Evolutionary conservation across 1,140 invertebrate species (phyloP), one percentile per base, ranked within the genome.

Genomic region (Calosoma granatense): DNA sequence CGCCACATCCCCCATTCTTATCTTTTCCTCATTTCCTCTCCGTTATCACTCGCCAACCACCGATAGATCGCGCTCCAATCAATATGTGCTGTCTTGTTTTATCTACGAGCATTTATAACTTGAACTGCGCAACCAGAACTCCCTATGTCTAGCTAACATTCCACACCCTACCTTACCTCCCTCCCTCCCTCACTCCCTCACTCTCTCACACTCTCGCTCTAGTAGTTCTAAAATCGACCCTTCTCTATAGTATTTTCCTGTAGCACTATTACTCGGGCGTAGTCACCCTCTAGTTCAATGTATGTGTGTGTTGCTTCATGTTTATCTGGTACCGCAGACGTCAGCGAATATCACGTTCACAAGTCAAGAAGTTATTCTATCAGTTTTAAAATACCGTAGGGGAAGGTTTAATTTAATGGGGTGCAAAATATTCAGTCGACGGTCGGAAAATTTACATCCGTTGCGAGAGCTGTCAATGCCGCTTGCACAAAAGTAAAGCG

Each of bases 361-460:
- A 47, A 47, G 41, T 47, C 41, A 47, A 47, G 41, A 47, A 47
- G 41, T 47, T 47, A 47, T 47, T 47, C 41, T 47, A 47, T 47
- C 41, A 47, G 41, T 47, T 47, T 47, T 47, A 47, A 47, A 47
- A 47, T 47, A 17, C 17, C 15, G 41, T 47, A 17, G 17, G 41
- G 17, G 41, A 47, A 47, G 41, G 41, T 47, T 47, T 47, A 47
- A 47, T 47, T 47, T 47, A 47, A 47, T 47, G 41, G 41, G 41
- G 41, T 47, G 41, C 41, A 47, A 47, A 47, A 47, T 47, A 47
- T 47, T 47, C 41, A 47, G 15, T 6, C 41, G 17, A 11, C 41
- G 41, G 9, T 47, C 17, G 41, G 41, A 47, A 47, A 47, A 47
- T 47, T 47, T 47, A 47, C 41, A 47, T 47, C 41, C 41, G 41